phyloP scores from a whole-genome alignment of 2,797 vertebrate species.

The Tinamus major region DNA sequence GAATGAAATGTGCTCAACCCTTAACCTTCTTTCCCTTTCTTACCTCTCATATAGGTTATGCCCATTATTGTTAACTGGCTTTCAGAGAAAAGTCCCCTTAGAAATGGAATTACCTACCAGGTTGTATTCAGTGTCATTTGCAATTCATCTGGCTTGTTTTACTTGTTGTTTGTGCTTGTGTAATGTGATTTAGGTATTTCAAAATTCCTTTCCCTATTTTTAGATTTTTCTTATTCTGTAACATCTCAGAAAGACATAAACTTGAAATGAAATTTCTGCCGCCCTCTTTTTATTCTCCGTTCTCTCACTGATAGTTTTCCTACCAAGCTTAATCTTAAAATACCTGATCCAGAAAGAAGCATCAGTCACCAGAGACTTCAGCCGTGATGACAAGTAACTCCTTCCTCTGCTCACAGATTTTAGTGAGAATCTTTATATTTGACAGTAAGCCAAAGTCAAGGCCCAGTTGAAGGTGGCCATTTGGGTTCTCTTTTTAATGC shows the following conservation, averaged over 20 bases:
- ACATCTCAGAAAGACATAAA: conserved; percentile 7
- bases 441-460: neutral
- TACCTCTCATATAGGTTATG: conserved; percentile 24
- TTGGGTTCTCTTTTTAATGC: neutral
- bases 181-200: conserved; percentile 41
- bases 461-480: neutral
- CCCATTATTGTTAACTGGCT: conserved; percentile 48
- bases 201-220: conserved; percentile 40
- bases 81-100: conserved; percentile 44
- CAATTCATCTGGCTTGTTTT: conserved; percentile 60
- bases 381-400: neutral
- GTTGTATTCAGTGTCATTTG: conserved; percentile 56
- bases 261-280: neutral
- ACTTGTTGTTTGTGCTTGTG: conserved; percentile 50
- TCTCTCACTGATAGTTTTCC: neutral
- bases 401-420: neutral
- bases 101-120: conserved; percentile 6
- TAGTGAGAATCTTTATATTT: neutral
- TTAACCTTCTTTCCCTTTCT: conserved; percentile 57
- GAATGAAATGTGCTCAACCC: conserved; percentile 63
- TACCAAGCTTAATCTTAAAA: conserved; percentile 25
- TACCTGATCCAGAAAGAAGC: conserved; percentile 1
- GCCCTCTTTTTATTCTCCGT: neutral
- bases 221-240: conserved; percentile 8
- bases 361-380: neutral